These are phyloP conservation scores for Pharmacophagus antenor DNA, from an alignment of 2,888 invertebrate genomes.

Conservation along the genomic window DNA sequence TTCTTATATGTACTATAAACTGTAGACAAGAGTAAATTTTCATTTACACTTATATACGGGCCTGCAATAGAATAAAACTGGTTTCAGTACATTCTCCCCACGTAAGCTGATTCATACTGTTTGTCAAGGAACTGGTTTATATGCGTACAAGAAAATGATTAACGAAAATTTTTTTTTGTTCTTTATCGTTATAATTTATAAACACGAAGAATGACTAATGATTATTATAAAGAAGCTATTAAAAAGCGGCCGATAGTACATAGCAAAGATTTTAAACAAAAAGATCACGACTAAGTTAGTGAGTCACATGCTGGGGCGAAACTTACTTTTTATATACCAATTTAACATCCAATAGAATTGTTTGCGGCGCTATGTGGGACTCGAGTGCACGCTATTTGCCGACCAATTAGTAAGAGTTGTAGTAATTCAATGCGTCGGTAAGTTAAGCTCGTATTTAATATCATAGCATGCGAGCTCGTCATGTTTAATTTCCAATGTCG, in stretches of 20 bases:
- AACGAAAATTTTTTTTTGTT: constrained; percentile 31
- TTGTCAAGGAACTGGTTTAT: constrained; percentile 41
- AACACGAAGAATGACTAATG: constrained; percentile 24
- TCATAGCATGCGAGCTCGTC: background rate
- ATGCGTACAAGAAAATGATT: constrained; percentile 35
- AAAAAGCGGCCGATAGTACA: background rate
- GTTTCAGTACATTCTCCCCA: constrained; percentile 44
- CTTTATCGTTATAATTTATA: constrained; percentile 2
- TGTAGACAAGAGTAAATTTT: constrained; percentile 18
- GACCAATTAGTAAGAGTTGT: constrained; percentile 12
- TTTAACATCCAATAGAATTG: constrained; percentile 60
- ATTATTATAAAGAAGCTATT: constrained; percentile 9
- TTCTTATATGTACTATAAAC: background rate
- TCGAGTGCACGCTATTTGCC: constrained; percentile 11
- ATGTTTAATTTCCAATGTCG: background rate
- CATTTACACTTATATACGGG: constrained; percentile 44
- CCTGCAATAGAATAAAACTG: constrained; percentile 52
- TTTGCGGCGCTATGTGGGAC: constrained; percentile 38
- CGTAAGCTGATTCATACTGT: constrained; percentile 45
- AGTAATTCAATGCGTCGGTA: background rate
- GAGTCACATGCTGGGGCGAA: constrained; percentile 54
- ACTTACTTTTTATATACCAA: constrained; percentile 60
- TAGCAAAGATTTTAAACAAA: constrained; percentile 26
- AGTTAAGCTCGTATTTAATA: background rate
- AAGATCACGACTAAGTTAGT: constrained; percentile 42